Conservation (phyloP, 30 jellyfish, hydroid and myxozoan genomes). For the Morbakka virulenta region DNA sequence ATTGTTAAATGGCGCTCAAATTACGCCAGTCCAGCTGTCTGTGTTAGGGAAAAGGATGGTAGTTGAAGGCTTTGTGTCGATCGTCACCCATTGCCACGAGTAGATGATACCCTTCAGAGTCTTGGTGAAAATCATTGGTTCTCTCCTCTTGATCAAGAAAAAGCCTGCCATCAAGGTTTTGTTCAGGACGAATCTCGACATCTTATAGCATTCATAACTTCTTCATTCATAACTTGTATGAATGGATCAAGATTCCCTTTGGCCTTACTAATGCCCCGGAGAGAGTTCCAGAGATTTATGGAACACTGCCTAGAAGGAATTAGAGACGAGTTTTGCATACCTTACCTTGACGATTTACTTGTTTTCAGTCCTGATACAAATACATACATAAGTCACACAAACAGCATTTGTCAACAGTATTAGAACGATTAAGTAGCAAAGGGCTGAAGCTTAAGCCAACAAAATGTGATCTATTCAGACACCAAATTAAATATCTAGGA, state of each 20-base stretch:
- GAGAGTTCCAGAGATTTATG: conserved; percentile 4
- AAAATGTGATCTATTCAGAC: conserved; percentile 15
- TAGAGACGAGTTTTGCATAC: conserved; percentile 1
- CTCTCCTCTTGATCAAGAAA: conserved; percentile 40
- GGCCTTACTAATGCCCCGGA: too few species aligned
- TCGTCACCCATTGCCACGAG: conserved; percentile 47
- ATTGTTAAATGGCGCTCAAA: neutral
- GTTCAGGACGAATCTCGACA: conserved; percentile 36
- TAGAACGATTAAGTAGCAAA: neutral
- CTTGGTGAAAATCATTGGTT: conserved; percentile 53
- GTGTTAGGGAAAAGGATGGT: conserved; percentile 21
- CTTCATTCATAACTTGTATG: conserved; percentile 3
- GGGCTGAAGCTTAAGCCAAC: conserved; percentile 27
- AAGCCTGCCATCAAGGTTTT: conserved; percentile 65
- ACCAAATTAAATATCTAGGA: conserved; percentile 11
- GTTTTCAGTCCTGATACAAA: conserved; percentile 1
- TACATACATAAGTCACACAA: neutral
- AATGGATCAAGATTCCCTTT: conserved; percentile 6
- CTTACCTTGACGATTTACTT: conserved; percentile 2
- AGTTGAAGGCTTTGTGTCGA: conserved; percentile 39
- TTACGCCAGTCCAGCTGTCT: conserved; percentile 24
- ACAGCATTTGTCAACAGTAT: neutral
- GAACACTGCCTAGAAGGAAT: conserved; percentile 21
- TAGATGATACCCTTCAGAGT: conserved; percentile 2
- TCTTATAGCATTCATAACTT: conserved; percentile 33